Percentiles rank a stretch among this genome's conserved stretches.
These are phyloP conservation scores for Lordiphosa clarofinis DNA, from an alignment of 1,140 invertebrate genomes.

Conservation along the genomic window DNA sequence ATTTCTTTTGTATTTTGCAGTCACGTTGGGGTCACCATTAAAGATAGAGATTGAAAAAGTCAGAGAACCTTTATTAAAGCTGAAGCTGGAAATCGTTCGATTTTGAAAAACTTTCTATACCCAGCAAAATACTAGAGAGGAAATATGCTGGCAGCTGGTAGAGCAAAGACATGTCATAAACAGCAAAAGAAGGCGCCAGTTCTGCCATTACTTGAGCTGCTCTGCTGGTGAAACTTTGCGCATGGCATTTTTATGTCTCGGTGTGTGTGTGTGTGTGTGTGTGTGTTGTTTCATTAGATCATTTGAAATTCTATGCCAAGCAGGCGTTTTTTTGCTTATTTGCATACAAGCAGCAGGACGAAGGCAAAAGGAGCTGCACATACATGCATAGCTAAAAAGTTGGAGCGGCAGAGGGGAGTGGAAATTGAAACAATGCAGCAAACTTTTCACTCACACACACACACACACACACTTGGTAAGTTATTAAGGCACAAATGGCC, in stretches of 20 bases:
- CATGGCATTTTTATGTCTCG: conserved; percentile 28
- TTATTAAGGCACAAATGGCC: conserved; percentile 36
- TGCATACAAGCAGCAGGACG: conserved; percentile 36
- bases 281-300: conserved; percentile 59
- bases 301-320: conserved; percentile 69
- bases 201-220: conserved; percentile 16
- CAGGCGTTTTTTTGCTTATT: conserved; percentile 57
- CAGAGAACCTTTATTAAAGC: too few species aligned
- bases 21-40: too few species aligned
- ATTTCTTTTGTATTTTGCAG: too few species aligned
- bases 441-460: conserved; percentile 21
- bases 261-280: neutral
- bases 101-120: too few species aligned
- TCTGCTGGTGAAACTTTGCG: conserved; percentile 25
- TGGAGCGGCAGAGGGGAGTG: conserved; percentile 24
- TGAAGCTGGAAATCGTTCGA: too few species aligned
- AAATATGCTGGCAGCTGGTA: neutral
- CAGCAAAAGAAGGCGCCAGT: neutral
- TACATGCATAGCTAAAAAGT: conserved; percentile 47
- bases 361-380: conserved; percentile 17
- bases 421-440: conserved; percentile 53
- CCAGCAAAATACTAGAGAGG: too few species aligned
- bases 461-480: conserved; percentile 13
- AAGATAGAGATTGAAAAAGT: too few species aligned
- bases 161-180: neutral